Evolutionary conservation across 2,888 invertebrate genomes (phyloP).

Genomic region (Poecilobothrus nobilitatus): DNA sequence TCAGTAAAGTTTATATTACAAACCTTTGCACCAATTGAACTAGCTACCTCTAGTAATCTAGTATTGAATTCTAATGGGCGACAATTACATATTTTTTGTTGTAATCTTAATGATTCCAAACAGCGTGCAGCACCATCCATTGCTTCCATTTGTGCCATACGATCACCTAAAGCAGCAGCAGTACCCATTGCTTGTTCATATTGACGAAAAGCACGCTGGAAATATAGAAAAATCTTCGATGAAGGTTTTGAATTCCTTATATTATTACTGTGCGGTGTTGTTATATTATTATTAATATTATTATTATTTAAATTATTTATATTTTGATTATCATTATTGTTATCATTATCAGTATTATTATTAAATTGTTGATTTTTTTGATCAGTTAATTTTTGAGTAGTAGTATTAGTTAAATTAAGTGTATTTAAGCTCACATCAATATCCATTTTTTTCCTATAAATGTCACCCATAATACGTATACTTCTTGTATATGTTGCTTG

Average conservation of each 20-base stretch:
- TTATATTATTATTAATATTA: neutral
- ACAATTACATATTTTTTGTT: constrained; percentile 80
- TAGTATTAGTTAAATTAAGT: neutral
- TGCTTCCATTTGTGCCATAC: constrained; percentile 80
- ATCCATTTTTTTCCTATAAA: constrained; percentile 72
- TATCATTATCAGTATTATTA: neutral
- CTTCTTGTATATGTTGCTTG: constrained; percentile 77
- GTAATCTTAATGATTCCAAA: constrained; percentile 59
- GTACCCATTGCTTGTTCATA: constrained; percentile 84
- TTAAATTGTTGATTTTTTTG: neutral
- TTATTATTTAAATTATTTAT: neutral
- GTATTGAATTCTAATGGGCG: constrained; percentile 80
- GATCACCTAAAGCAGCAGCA: constrained; percentile 67
- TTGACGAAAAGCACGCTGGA: constrained; percentile 53
- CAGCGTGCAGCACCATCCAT: constrained; percentile 83
- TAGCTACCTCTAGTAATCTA: constrained; percentile 70
- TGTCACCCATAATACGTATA: constrained; percentile 75
- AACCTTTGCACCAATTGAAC: constrained; percentile 81
- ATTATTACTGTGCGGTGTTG: neutral
- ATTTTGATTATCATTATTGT: neutral
- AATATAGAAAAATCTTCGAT: constrained; percentile 14
- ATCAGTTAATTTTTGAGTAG: neutral
- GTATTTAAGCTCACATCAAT: constrained; percentile 51
- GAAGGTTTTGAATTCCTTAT: constrained; percentile 5
- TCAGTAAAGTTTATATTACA: constrained; percentile 32